Conservation (phyloP, 2,113 vertebrate species). For the Tringa solitaria region DNA sequence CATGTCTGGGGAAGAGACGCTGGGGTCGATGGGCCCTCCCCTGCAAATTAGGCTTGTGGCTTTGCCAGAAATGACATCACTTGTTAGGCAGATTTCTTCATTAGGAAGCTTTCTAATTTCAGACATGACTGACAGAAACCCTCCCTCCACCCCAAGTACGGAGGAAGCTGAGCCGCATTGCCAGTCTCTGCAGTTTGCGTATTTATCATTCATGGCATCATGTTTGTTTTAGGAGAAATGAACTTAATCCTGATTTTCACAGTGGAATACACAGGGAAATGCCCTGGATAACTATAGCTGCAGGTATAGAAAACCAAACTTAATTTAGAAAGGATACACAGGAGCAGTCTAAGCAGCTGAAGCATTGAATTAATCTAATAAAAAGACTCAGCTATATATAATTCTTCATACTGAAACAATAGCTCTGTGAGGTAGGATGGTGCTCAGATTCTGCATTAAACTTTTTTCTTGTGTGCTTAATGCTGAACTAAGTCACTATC, state of each 20-base stretch:
- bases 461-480: background rate
- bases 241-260: conserved; percentile 31
- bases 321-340: conserved; percentile 6
- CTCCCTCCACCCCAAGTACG: background rate
- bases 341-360: background rate
- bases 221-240: conserved; percentile 53
- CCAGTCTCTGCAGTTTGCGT: conserved; percentile 9
- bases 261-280: conserved; percentile 22
- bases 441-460: background rate
- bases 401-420: conserved; percentile 13
- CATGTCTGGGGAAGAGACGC: background rate
- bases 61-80: conserved; percentile 29
- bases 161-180: background rate
- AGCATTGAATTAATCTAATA: conserved; percentile 24
- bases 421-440: background rate
- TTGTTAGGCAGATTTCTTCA: conserved; percentile 42
- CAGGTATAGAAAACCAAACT: background rate
- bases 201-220: conserved; percentile 40
- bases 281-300: background rate
- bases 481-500: background rate
- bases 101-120: conserved; percentile 36
- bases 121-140: background rate
- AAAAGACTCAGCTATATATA: background rate
- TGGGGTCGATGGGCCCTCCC: background rate
- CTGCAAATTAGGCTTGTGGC: background rate